Evolutionary conservation across 2,797 vertebrate genomes (phyloP).

Genomic region (Rhabdophis nuchalis): DNA sequence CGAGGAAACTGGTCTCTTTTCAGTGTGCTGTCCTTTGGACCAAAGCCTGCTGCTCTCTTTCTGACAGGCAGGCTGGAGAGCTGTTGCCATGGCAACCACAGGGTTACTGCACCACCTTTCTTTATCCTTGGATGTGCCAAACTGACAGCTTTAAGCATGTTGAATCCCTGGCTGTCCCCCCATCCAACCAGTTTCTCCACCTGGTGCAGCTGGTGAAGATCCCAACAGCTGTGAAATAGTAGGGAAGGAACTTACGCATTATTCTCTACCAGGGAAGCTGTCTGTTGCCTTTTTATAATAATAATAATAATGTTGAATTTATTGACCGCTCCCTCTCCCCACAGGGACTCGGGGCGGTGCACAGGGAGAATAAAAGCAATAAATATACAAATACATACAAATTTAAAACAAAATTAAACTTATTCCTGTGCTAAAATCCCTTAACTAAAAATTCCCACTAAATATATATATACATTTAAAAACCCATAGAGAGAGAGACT

Average conservation of each 20-base stretch:
- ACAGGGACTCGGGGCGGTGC: no score
- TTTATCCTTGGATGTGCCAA: neutral
- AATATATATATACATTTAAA: no score
- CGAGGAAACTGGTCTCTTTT: neutral
- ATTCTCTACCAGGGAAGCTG: neutral
- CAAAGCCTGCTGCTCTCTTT: neutral
- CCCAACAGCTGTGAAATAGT: neutral
- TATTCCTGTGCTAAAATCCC: no score
- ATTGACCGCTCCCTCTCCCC: no score
- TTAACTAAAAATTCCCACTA: no score
- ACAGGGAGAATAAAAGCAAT: no score
- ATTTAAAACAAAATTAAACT: no score
- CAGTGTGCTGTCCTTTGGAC: neutral
- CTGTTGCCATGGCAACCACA: slow-evolving; percentile 1
- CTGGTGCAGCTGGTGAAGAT: neutral
- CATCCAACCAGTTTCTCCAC: neutral
- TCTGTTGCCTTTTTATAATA: neutral
- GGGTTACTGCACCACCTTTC: neutral
- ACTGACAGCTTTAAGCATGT: neutral
- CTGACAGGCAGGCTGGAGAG: neutral
- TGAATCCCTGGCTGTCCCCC: neutral
- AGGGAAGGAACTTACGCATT: neutral
- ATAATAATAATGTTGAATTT: no score
- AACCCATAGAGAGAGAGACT: no score
- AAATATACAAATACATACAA: no score